These are phyloP conservation scores for Motacilla tschutschensis DNA, from an alignment of 2,113 vertebrate genomes.

Conservation along the genomic window DNA sequence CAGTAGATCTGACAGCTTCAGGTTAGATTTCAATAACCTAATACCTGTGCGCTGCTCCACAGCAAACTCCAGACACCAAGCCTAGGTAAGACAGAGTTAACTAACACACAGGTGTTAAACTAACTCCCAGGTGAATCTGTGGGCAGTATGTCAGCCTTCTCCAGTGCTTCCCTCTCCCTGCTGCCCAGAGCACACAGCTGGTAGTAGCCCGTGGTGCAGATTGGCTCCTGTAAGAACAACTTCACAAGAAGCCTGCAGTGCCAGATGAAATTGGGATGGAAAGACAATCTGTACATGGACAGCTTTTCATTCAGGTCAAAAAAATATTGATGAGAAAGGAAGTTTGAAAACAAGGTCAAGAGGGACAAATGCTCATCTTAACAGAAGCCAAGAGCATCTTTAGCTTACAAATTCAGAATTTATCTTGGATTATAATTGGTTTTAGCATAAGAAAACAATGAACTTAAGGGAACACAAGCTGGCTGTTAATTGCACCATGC, in stretches of 20 bases:
- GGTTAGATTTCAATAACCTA: neutral
- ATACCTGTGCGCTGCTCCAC: accelerated
- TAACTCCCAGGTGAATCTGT: neutral
- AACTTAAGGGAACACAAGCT: neutral
- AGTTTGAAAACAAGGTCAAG: neutral
- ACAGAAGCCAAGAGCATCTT: neutral
- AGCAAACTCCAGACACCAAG: neutral
- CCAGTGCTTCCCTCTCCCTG: neutral
- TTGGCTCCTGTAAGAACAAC: neutral
- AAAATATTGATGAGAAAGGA: neutral
- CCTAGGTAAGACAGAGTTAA: neutral
- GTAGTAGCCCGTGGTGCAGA: neutral
- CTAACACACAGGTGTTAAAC: neutral
- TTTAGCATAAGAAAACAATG: neutral
- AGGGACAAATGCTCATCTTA: neutral
- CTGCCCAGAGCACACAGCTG: neutral
- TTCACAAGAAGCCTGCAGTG: neutral
- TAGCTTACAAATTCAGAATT: neutral
- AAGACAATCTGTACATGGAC: neutral
- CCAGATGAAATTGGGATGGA: neutral
- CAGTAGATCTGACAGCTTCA: neutral
- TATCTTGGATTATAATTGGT: neutral
- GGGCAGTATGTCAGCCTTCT: neutral
- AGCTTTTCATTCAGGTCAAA: neutral
- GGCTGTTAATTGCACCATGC: neutral